Evolutionary conservation across 2,888 invertebrate species (phyloP).

Genomic region (Scaptomyza reducta): DNA sequence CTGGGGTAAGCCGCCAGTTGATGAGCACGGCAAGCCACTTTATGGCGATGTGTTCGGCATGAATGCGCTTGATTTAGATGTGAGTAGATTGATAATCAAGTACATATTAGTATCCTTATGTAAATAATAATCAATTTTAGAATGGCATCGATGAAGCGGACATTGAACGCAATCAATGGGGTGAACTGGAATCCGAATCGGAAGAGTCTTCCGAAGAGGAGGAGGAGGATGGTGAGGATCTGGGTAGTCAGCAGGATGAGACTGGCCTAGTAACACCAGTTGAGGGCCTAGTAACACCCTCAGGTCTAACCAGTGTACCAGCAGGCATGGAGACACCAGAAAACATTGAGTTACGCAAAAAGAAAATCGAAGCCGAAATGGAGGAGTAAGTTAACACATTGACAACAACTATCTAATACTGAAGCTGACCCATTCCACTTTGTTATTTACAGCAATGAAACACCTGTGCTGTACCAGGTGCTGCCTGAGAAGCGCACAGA

Average conservation of each 20-base stretch:
- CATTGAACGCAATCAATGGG: conserved; percentile 97
- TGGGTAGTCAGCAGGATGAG: conserved; percentile 87
- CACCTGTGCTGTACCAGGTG: conserved; percentile 97
- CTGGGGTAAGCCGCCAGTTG: conserved; percentile 99
- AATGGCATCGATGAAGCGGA: conserved; percentile 91
- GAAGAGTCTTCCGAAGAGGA: conserved; percentile 87
- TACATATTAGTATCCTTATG: background rate
- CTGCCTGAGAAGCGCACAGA: conserved; percentile 97
- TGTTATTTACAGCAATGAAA: conserved; percentile 89
- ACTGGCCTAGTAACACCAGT: conserved; percentile 96
- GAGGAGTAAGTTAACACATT: conserved; percentile 89
- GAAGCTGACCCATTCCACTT: conserved; percentile 6
- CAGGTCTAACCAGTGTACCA: conserved; percentile 95
- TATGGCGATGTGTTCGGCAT: conserved; percentile 99
- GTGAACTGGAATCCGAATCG: conserved; percentile 96
- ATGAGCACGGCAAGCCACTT: conserved; percentile 97
- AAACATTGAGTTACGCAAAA: conserved; percentile 98
- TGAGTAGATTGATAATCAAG: conserved; percentile 78
- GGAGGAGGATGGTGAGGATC: conserved; percentile 87
- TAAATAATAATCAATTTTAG: conserved; percentile 74
- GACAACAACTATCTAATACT: background rate
- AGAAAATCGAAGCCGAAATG: conserved; percentile 97
- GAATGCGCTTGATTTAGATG: conserved; percentile 89
- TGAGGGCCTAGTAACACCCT: conserved; percentile 97
- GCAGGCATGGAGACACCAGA: conserved; percentile 99